phyloP scores from a whole-genome alignment of 2,888 invertebrate genomes.

The Trisateles emortualis region DNA sequence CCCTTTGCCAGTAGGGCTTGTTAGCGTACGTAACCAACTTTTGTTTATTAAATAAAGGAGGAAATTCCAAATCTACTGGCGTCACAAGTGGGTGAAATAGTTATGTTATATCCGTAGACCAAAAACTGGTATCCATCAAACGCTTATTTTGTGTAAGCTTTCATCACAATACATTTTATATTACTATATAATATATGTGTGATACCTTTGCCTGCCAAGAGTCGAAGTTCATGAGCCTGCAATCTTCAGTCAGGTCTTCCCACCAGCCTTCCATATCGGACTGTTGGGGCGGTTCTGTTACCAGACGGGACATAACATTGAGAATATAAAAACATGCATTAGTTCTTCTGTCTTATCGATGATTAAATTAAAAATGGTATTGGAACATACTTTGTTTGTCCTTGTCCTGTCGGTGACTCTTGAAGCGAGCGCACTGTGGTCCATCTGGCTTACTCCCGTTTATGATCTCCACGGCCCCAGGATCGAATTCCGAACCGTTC shows the following conservation, averaged over 20 bases:
- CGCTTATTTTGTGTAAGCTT: too few species aligned
- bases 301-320: conserved; percentile 36
- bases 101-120: too few species aligned
- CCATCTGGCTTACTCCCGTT: conserved; percentile 67
- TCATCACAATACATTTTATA: neutral
- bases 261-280: conserved; percentile 89
- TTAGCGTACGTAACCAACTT: too few species aligned
- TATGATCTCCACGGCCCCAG: conserved; percentile 72
- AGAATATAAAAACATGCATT: neutral
- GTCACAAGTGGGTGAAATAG: too few species aligned
- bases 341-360: neutral
- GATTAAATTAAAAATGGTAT: neutral
- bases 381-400: conserved; percentile 65
- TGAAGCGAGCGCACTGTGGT: conserved; percentile 71
- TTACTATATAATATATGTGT: conserved; percentile 1
- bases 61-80: too few species aligned
- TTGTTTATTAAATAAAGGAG: too few species aligned
- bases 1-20: too few species aligned
- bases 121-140: too few species aligned
- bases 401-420: conserved; percentile 78
- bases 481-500: conserved; percentile 62
- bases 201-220: conserved; percentile 86
- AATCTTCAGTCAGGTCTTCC: conserved; percentile 90
- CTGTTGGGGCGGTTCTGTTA: conserved; percentile 69
- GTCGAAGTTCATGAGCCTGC: conserved; percentile 89